Evolutionary conservation across 2,113 vertebrate genomes (phyloP), one percentile per base, ranked within the genome.

Genomic region (Fukomys damarensis): DNA sequence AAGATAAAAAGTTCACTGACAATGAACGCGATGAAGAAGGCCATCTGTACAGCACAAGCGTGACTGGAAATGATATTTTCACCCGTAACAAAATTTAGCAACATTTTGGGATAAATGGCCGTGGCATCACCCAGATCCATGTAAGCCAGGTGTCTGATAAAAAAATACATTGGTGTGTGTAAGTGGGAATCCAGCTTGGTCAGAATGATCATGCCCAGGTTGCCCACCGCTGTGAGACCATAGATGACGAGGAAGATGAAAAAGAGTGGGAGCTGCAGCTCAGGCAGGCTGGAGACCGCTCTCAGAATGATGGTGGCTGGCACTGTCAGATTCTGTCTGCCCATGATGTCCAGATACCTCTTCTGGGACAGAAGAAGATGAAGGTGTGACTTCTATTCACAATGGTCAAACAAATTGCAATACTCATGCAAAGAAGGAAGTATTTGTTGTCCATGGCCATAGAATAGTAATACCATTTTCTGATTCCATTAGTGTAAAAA

Each of bases 111-210:
- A 17, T 80, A 58, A 80, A 98, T 92, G 61, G 97, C 95, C 7
- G 94, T 98, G 26, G 97, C 97, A n/a, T 97, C 97, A n/a, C 97
- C 97, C 89, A 98, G 96, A 65, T 98, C 97, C 0, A 97, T 94
- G 26, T 97, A 2, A 12, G 97, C 94, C 72, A 98, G 59, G 17
- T 97, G 97, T 94, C 94, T 95, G 22, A 98, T 98, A 56, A 98
- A 98, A 92, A 98, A 98, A 52, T 98, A 97, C 98, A 98, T 97
- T 10, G 97, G 95, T 0, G 65, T 98, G 38, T 97, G 97, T 35
- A 98, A 91, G 17, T 0, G 72, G 7, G 96, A 72, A 26, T 97
- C 90, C 20, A 86, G 24, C 35, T 13, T 58, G 54, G 96, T 98
- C 46, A 97, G 3, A 17, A 96, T 0, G 8, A 98, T 97, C 72